phyloP scores from a whole-genome alignment of 2,113 vertebrate species.

The Brachionichthys hirsutus region DNA sequence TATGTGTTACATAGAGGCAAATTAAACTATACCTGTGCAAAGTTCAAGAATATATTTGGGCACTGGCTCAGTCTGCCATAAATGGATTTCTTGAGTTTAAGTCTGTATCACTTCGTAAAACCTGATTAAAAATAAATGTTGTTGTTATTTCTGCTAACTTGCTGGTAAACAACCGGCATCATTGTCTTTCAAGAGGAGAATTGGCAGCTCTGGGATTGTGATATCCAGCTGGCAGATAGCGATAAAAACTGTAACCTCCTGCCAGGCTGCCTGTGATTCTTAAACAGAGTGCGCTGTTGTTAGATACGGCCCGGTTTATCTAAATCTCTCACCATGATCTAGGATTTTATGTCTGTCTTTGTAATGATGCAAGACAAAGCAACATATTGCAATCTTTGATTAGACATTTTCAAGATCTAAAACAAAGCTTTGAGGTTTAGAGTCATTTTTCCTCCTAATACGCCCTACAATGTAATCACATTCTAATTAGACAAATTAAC shows the following conservation, averaged over 20 bases:
- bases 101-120: not conserved
- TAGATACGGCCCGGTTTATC: conserved; percentile 16
- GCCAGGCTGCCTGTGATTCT: conserved; percentile 21
- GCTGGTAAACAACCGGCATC: not conserved
- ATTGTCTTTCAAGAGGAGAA: conserved; percentile 2
- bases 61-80: conserved; percentile 4
- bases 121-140: not conserved
- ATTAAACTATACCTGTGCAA: conserved; percentile 10
- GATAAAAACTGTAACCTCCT: conserved; percentile 8
- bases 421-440: conserved; percentile 51
- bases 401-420: conserved; percentile 16
- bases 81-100: not conserved
- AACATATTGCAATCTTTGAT: conserved; percentile 45
- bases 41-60: conserved; percentile 12
- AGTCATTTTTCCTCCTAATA: conserved; percentile 26
- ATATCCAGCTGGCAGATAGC: conserved; percentile 4
- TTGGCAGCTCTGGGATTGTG: not conserved
- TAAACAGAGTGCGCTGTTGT: conserved; percentile 5
- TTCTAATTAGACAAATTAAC: conserved; percentile 57
- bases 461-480: conserved; percentile 14
- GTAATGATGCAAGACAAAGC: conserved; percentile 58
- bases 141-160: not conserved
- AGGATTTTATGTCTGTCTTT: conserved; percentile 20
- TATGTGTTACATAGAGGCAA: not conserved
- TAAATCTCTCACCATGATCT: not conserved